These are phyloP conservation scores for Bombylius major DNA, from an alignment of 2,888 invertebrate species.

Conservation along the genomic window DNA sequence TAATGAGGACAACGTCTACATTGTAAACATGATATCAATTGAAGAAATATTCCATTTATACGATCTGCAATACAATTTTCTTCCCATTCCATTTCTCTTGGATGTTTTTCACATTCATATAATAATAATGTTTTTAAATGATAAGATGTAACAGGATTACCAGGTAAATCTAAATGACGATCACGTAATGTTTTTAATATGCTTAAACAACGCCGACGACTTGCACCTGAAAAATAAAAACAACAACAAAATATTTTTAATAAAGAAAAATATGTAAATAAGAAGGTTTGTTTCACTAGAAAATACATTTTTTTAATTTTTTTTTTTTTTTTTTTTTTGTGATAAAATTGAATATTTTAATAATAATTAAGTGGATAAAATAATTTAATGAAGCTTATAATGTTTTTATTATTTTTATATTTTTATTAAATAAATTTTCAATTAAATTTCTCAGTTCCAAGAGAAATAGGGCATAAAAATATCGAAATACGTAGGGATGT, in stretches of 20 bases:
- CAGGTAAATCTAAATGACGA: conserved; percentile 75
- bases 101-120: conserved; percentile 95
- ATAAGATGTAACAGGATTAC: conserved; percentile 83
- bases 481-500: no score
- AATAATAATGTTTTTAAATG: conserved; percentile 82
- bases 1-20: conserved; percentile 93
- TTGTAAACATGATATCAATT: conserved; percentile 89
- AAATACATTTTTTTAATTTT: background rate
- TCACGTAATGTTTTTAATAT: conserved; percentile 85
- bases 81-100: conserved; percentile 88
- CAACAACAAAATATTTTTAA: background rate
- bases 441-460: no score
- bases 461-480: no score
- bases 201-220: conserved; percentile 75
- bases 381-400: no score
- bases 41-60: conserved; percentile 87
- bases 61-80: conserved; percentile 83
- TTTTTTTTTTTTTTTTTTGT: no score
- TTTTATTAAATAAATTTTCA: no score
- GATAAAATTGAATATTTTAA: no score
- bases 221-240: conserved; percentile 43
- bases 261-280: background rate
- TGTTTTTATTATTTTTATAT: no score
- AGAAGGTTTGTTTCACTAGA: background rate
- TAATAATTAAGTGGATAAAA: no score